These are phyloP conservation scores for Teleopsis dalmanni DNA, from an alignment of 1,140 invertebrate genomes.

Conservation along the genomic window DNA sequence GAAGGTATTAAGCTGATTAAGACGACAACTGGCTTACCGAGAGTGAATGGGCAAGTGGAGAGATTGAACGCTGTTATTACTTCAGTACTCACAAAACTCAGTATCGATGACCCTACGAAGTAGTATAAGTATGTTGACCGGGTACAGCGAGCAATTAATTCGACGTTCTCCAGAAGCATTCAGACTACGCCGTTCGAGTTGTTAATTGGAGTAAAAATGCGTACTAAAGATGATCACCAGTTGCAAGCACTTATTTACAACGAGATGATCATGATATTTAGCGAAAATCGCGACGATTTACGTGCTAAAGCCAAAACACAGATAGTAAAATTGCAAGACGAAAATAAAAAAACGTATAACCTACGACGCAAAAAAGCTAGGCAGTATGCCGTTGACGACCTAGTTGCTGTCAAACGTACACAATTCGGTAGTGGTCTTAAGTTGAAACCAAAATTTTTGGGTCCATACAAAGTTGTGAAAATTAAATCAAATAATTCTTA, in stretches of 20 bases:
- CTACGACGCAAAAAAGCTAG: slow-evolving; percentile 17
- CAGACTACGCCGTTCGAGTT: slow-evolving; percentile 5
- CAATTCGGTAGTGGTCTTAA: slow-evolving; percentile 35
- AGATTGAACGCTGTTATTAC: neutral
- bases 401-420: slow-evolving; percentile 40
- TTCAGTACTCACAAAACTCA: slow-evolving; percentile 1
- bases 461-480: slow-evolving; percentile 41
- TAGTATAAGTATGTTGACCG: slow-evolving; percentile 3
- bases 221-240: neutral
- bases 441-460: slow-evolving; percentile 35
- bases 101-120: neutral
- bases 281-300: neutral
- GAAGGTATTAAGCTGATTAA: neutral
- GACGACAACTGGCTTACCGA: neutral
- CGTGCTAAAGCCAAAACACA: neutral
- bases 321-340: neutral
- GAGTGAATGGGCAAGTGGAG: neutral
- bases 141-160: slow-evolving; percentile 9
- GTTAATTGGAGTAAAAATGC: slow-evolving; percentile 5
- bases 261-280: no score
- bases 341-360: slow-evolving; percentile 5
- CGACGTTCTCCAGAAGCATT: neutral
- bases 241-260: neutral
- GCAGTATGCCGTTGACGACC: slow-evolving; percentile 28
- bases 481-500: no score